Conservation (phyloP, 2,888 invertebrate genomes). For the Loripinus fragilis region DNA sequence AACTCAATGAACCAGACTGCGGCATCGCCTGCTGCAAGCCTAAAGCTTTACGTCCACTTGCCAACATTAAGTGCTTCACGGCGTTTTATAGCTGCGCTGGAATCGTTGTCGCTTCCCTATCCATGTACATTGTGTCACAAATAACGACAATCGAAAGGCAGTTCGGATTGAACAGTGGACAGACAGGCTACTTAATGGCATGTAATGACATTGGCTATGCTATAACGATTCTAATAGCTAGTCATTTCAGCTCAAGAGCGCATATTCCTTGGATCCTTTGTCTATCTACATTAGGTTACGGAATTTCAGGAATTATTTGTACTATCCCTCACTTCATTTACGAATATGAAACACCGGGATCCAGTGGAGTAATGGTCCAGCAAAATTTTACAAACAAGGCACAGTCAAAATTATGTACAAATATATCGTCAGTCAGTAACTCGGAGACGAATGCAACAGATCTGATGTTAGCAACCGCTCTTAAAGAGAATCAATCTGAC, state of each 20-base stretch:
- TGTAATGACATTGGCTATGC: constrained; percentile 74
- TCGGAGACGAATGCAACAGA: not conserved
- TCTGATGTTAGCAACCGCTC: not conserved
- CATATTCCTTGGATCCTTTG: constrained; percentile 58
- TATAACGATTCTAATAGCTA: constrained; percentile 50
- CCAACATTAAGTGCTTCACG: constrained; percentile 52
- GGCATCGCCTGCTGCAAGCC: constrained; percentile 52
- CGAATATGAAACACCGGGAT: not conserved
- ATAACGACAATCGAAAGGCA: constrained; percentile 71
- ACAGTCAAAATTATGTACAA: not conserved
- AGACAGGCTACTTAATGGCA: constrained; percentile 70
- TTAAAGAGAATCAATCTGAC: constrained; percentile 17
- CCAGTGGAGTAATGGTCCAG: not conserved
- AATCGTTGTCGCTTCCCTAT: constrained; percentile 55
- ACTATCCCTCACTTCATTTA: constrained; percentile 56
- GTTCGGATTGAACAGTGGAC: constrained; percentile 69
- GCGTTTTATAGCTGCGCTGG: constrained; percentile 52
- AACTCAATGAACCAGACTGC: constrained; percentile 41
- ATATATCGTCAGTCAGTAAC: not conserved
- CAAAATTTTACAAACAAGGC: not conserved
- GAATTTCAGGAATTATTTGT: constrained; percentile 60
- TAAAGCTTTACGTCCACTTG: constrained; percentile 35
- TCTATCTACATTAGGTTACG: constrained; percentile 52
- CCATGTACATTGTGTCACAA: constrained; percentile 62
- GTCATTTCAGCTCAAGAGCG: constrained; percentile 49